A percentile compares a stretch with the other conserved stretches of the same genome.
phyloP scores from a whole-genome alignment of 2,888 invertebrate species.

The Diarsia rubi region DNA sequence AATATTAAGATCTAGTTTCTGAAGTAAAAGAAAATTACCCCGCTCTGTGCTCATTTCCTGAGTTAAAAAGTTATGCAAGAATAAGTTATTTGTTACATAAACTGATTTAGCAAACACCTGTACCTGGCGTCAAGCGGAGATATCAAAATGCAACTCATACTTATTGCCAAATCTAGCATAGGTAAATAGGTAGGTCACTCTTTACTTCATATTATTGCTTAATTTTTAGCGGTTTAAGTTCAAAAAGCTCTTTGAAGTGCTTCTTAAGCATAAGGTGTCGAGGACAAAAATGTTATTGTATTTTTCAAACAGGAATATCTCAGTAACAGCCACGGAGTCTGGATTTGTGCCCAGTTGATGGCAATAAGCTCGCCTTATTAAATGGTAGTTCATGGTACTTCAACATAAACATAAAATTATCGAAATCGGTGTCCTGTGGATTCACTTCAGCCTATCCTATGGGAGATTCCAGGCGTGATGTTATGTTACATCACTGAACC shows the following conservation, averaged over 20 bases:
- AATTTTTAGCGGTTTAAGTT: slow-evolving; percentile 63
- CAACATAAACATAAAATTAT: background rate
- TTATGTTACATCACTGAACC: slow-evolving; percentile 58
- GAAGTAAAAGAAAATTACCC: slow-evolving; percentile 72
- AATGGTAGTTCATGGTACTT: background rate
- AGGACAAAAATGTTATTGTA: background rate
- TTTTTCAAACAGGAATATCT: background rate
- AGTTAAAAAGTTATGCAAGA: slow-evolving; percentile 44
- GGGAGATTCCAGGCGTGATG: background rate
- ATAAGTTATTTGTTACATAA: slow-evolving; percentile 30
- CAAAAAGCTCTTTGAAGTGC: slow-evolving; percentile 55
- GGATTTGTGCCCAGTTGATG: background rate
- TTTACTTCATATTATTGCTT: slow-evolving; percentile 28
- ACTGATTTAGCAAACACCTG: slow-evolving; percentile 33
- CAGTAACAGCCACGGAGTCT: background rate
- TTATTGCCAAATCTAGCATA: slow-evolving; percentile 15
- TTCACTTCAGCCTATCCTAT: background rate
- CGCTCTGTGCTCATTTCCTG: slow-evolving; percentile 48
- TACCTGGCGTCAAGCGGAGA: slow-evolving; percentile 22
- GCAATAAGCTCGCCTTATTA: background rate
- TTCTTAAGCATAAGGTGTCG: background rate
- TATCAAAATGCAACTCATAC: slow-evolving; percentile 24
- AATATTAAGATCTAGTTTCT: slow-evolving; percentile 76
- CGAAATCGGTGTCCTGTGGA: background rate
- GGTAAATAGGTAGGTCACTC: slow-evolving; percentile 2